These are phyloP conservation scores for Ancistrus triradiatus DNA, from an alignment of 2,113 vertebrate genomes.

Conservation along the genomic window DNA sequence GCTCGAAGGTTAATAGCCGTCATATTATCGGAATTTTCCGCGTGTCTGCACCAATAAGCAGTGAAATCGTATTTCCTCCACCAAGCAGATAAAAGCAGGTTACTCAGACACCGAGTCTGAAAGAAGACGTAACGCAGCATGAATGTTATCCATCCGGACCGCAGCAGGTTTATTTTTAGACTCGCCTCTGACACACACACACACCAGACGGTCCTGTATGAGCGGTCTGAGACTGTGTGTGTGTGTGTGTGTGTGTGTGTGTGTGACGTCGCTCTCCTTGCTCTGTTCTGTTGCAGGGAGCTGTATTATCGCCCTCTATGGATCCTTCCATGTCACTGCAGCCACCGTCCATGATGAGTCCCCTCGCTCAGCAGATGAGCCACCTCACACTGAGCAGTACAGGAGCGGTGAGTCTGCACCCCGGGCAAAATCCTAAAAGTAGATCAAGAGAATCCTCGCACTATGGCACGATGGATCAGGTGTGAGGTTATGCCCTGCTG, in stretches of 20 bases:
- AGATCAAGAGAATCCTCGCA: too few species aligned
- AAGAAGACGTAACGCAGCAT: conserved; percentile 1
- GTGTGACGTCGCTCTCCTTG: neutral
- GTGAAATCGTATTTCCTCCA: too few species aligned
- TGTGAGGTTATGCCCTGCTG: too few species aligned
- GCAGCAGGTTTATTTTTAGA: conserved; percentile 11
- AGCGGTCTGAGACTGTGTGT: conserved; percentile 10
- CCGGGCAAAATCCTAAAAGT: too few species aligned
- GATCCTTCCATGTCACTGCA: conserved; percentile 97
- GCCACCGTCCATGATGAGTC: conserved; percentile 88
- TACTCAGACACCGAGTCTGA: too few species aligned
- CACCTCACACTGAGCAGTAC: conserved; percentile 89
- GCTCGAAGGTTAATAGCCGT: too few species aligned
- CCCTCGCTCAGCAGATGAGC: conserved; percentile 95
- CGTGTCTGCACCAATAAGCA: too few species aligned
- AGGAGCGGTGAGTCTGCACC: conserved; percentile 77
- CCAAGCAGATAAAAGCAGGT: too few species aligned
- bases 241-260: neutral
- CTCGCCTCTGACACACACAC: conserved; percentile 13
- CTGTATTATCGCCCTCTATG: conserved; percentile 96
- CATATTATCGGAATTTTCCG: too few species aligned
- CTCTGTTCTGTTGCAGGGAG: conserved; percentile 70
- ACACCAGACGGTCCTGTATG: conserved; percentile 25
- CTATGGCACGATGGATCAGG: too few species aligned
- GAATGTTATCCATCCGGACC: conserved; percentile 1